A percentile compares a stretch with the other conserved stretches of the same genome.
phyloP scores from a whole-genome alignment of 2,888 invertebrate genomes.

The Nomada ferruginata region DNA sequence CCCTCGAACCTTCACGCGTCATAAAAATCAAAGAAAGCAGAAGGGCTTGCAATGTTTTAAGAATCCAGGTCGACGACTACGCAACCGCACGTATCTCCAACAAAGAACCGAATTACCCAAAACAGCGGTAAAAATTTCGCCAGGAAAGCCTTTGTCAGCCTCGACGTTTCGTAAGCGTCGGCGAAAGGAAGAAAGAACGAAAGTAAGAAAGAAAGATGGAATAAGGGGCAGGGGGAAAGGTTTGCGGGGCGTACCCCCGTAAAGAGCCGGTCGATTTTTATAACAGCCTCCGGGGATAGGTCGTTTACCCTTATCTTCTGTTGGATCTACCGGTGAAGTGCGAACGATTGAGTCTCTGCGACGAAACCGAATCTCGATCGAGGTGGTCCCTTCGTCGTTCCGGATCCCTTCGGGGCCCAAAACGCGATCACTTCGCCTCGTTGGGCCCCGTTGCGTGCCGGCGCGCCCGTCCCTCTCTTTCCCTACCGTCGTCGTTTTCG shows the following conservation, averaged over 20 bases:
- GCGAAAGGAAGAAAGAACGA: not conserved
- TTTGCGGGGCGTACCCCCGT: conserved; percentile 11
- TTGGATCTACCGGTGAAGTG: conserved; percentile 61
- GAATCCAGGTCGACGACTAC: not conserved
- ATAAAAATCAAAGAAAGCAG: too few relatives aligned
- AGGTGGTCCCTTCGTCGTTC: conserved; percentile 67
- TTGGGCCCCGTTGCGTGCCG: conserved; percentile 54
- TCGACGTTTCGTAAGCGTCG: not conserved
- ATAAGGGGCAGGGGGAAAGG: not conserved
- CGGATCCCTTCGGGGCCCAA: conserved; percentile 36
- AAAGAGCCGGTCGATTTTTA: conserved; percentile 21
- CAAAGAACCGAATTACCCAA: not conserved
- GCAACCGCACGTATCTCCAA: not conserved
- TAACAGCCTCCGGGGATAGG: conserved; percentile 32
- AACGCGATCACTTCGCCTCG: conserved; percentile 57
- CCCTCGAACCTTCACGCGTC: conserved; percentile 3
- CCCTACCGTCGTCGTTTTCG: conserved; percentile 15
- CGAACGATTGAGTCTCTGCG: conserved; percentile 62
- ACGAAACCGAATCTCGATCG: conserved; percentile 73
- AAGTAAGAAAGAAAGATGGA: not conserved
- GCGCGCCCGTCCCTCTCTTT: conserved; percentile 32
- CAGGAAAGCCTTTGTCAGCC: not conserved
- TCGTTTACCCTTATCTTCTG: conserved; percentile 54
- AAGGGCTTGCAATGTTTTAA: not conserved
- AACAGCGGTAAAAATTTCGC: conserved; percentile 3